Evolutionary conservation across 2,888 invertebrate species (phyloP), one percentile per base, ranked within the genome.

Genomic region (Platycheirus rosarum): DNA sequence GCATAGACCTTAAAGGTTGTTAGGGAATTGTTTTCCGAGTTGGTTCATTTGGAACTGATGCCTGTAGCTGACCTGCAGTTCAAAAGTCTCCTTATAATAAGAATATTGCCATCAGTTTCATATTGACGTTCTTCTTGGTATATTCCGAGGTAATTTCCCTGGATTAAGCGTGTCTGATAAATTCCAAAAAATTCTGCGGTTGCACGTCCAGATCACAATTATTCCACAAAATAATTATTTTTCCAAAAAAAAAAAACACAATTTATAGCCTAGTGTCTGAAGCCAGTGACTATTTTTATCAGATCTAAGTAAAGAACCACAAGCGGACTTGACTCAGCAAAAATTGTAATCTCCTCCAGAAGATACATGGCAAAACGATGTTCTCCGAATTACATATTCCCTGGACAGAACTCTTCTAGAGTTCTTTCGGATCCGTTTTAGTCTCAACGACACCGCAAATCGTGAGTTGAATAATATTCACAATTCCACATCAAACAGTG

Each of bases 391-490:
- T 32, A 51, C 32, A 51, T 18, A 35, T 32, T 35, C 29, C 7
- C 9, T 9, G 9, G 26, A 13, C 14, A 49, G 49, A 49, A 13
- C 29, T 7, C 8, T 7, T 32, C 8, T 0, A n/a, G 4, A 16
- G 11, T 29, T 51, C 11, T 51, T 29, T 29, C 11, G 49, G 16
- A 11, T 29, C 49, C 14, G 29, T 51, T 51, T 51, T 16, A 1
- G 4, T 37, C 13, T 13, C 13, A 37, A 18, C 18, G 55, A 37
- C 35, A 20, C 6, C 13, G 8, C 16, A 23, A 14, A 14, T 57
- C 55, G 55, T 57, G 55, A 37, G 13, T 57, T 57, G 55, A 57
- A 57, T 57, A 55, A 35, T 20, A 18, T 44, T 16, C n/a, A 29
- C 3, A 32, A 32, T 32, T 7, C 4, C 29, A 32, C 29, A 40